These are phyloP conservation scores for Drosophila sechellia DNA, from an alignment of 1,140 invertebrate species.

Conservation along the genomic window DNA sequence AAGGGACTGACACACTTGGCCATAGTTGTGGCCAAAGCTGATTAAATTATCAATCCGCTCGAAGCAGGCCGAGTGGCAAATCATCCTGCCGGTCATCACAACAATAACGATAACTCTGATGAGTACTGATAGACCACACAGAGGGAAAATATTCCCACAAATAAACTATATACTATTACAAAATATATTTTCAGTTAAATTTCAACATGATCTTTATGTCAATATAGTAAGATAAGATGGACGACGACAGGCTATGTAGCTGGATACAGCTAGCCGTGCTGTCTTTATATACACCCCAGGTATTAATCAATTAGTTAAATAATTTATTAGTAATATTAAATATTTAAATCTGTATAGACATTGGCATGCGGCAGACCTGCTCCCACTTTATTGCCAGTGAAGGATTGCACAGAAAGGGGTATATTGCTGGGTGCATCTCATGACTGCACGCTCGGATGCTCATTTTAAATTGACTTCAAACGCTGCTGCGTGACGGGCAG, in stretches of 20 bases:
- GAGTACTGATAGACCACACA: constrained; percentile 17
- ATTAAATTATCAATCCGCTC: constrained; percentile 69
- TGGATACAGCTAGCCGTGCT: not conserved
- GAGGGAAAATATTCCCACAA: not conserved
- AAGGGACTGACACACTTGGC: constrained; percentile 20
- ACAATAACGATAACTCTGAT: constrained; percentile 63
- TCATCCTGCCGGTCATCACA: constrained; percentile 69
- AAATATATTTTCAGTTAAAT: too few relatives aligned
- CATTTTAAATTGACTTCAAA: constrained; percentile 84
- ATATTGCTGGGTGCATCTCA: constrained; percentile 61
- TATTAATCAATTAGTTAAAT: not conserved
- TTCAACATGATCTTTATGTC: too few relatives aligned
- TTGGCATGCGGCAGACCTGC: not conserved
- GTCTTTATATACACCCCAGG: not conserved
- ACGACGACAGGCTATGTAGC: too few relatives aligned
- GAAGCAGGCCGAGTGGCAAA: constrained; percentile 65
- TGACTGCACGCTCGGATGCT: constrained; percentile 80
- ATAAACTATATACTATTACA: too few relatives aligned
- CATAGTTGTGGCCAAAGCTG: constrained; percentile 45
- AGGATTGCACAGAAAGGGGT: constrained; percentile 10
- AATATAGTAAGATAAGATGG: not conserved
- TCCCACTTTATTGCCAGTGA: constrained; percentile 23
- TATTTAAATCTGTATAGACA: not conserved
- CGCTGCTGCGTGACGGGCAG: constrained; percentile 78
- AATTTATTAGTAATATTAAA: not conserved